Evolutionary conservation across 2,888 invertebrate species (phyloP).

Genomic region (Caenorhabditis plicata): DNA sequence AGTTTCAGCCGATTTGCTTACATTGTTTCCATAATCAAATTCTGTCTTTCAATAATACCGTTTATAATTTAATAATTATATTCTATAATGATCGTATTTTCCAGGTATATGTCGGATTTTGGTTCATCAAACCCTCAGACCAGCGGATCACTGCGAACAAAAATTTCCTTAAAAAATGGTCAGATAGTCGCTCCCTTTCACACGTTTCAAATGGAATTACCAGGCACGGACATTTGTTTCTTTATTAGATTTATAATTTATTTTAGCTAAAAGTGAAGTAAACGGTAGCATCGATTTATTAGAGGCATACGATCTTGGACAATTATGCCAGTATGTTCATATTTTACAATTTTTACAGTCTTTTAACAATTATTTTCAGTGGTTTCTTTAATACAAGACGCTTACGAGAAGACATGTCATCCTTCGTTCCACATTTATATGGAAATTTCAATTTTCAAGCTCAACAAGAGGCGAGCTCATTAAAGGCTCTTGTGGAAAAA

Average conservation of each 20-base stretch:
- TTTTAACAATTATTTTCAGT: neutral
- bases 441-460: constrained; percentile 46
- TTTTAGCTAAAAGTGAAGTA: constrained; percentile 37
- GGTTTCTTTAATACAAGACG: constrained; percentile 26
- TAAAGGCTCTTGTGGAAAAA: constrained; percentile 46
- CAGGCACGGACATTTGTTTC: constrained; percentile 32
- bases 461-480: constrained; percentile 41
- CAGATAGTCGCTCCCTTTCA: constrained; percentile 40
- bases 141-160: constrained; percentile 31
- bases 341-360: neutral
- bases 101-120: no score
- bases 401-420: constrained; percentile 41
- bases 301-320: constrained; percentile 36
- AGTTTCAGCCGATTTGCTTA: no score
- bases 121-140: no score
- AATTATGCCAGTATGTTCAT: constrained; percentile 16
- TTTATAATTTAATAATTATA: no score
- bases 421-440: constrained; percentile 53
- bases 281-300: constrained; percentile 50
- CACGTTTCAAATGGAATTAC: constrained; percentile 38
- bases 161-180: constrained; percentile 34
- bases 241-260: neutral
- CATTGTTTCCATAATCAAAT: no score
- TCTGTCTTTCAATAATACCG: no score
- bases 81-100: no score